A percentile compares a stretch with the other conserved stretches of the same genome.
Evolutionary conservation across 2,888 invertebrate species (phyloP).

Genomic region (Tuberolachnus salignus): DNA sequence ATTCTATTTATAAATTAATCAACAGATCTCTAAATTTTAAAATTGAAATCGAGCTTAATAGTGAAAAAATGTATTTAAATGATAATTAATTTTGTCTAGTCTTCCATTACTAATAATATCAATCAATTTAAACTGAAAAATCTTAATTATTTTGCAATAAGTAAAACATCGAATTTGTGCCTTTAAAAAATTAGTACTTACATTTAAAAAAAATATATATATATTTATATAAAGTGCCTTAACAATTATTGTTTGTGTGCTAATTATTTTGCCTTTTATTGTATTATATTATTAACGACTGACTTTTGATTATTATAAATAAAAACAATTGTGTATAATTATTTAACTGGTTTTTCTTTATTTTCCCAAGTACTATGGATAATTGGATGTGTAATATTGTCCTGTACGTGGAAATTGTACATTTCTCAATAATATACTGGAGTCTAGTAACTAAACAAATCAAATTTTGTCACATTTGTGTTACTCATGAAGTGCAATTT

Average conservation of each 20-base stretch:
- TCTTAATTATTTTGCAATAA: conserved; percentile 2
- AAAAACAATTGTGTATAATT: conserved; percentile 29
- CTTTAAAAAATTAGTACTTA: conserved; percentile 48
- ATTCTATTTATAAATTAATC: conserved; percentile 50
- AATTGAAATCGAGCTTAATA: conserved; percentile 42
- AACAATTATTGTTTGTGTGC: conserved; percentile 52
- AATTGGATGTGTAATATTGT: no score
- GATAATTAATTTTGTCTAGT: conserved; percentile 50
- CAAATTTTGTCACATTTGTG: no score
- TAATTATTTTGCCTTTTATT: conserved; percentile 51
- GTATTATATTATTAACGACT: conserved; percentile 56
- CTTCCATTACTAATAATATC: conserved; percentile 41
- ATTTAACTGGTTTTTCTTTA: neutral
- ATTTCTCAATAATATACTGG: no score
- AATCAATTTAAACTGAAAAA: conserved; percentile 34
- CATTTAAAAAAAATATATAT: conserved; percentile 8
- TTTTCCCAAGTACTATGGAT: no score
- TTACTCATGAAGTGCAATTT: no score
- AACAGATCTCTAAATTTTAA: conserved; percentile 52
- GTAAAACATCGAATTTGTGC: conserved; percentile 46
- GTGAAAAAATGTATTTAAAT: conserved; percentile 10
- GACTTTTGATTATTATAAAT: conserved; percentile 52
- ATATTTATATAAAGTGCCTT: conserved; percentile 40
- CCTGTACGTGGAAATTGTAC: no score
- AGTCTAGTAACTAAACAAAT: no score